These are phyloP conservation scores for Agrochola circellaris DNA, from an alignment of 2,888 invertebrate genomes.

Conservation along the genomic window DNA sequence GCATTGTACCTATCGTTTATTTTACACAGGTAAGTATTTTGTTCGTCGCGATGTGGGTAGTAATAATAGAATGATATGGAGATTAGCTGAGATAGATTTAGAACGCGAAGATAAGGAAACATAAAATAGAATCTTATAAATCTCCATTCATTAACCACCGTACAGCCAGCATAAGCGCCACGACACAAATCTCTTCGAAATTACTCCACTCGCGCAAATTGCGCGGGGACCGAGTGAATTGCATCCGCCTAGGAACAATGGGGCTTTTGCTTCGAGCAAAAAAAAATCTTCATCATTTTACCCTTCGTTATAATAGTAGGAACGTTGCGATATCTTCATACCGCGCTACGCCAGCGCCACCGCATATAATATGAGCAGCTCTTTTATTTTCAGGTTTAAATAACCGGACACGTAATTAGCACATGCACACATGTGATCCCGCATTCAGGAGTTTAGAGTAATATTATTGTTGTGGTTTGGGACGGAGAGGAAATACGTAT, in stretches of 20 bases:
- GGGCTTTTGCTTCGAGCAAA: conserved; percentile 84
- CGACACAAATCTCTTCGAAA: conserved; percentile 85
- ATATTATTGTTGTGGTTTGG: conserved; percentile 41
- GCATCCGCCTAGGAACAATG: conserved; percentile 90
- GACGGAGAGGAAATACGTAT: conserved; percentile 21
- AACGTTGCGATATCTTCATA: conserved; percentile 69
- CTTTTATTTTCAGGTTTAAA: conserved; percentile 53
- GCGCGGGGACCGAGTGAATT: conserved; percentile 88
- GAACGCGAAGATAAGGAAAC: conserved; percentile 1
- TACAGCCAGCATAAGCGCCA: conserved; percentile 62
- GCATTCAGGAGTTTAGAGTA: conserved; percentile 35
- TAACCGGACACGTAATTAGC: conserved; percentile 61
- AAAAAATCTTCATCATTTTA: conserved; percentile 84
- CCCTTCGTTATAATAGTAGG: conserved; percentile 79
- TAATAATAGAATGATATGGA: neutral
- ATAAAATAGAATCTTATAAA: conserved; percentile 44
- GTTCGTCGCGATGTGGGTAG: neutral
- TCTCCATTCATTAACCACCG: conserved; percentile 72
- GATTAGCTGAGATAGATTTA: neutral
- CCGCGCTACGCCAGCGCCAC: conserved; percentile 36
- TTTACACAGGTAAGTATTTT: conserved; percentile 17
- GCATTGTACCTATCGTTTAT: conserved; percentile 8
- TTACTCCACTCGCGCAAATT: conserved; percentile 89
- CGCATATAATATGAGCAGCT: conserved; percentile 40
- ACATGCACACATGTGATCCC: conserved; percentile 43